phyloP scores from a whole-genome alignment of 1,140 invertebrate genomes.

The Diuraphis noxia region DNA sequence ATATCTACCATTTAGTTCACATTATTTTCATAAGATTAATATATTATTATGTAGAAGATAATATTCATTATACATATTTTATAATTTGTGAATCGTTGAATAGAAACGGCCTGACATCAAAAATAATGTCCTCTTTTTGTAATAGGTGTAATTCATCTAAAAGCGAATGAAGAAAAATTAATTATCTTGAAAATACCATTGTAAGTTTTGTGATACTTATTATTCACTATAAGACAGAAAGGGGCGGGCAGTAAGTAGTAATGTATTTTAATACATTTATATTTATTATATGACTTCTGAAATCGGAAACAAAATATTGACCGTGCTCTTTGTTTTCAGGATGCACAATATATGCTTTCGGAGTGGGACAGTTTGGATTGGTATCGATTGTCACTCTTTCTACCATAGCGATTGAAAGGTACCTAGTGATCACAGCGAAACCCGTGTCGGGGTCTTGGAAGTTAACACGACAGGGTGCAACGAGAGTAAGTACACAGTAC shows the following conservation, averaged over 20 bases:
- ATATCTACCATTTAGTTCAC: not conserved
- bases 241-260: not conserved
- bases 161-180: not conserved
- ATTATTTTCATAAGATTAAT: not conserved
- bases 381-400: constrained; percentile 65
- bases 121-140: not conserved
- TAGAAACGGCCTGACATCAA: not conserved
- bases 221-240: not conserved
- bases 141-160: not conserved
- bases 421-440: constrained; percentile 62
- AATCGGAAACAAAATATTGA: not conserved
- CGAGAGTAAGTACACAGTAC: constrained; percentile 56
- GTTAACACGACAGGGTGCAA: constrained; percentile 58
- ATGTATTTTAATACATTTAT: not conserved
- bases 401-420: constrained; percentile 64
- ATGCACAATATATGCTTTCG: constrained; percentile 63
- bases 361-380: constrained; percentile 63
- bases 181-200: not conserved
- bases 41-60: not conserved
- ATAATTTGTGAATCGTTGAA: not conserved
- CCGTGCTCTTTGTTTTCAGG: constrained; percentile 58
- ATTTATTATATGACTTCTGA: not conserved
- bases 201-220: not conserved
- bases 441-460: constrained; percentile 61
- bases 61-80: not conserved